Base-by-base conservation (phyloP, 2,888 invertebrate genomes). In the Lobophora halterata region DNA sequence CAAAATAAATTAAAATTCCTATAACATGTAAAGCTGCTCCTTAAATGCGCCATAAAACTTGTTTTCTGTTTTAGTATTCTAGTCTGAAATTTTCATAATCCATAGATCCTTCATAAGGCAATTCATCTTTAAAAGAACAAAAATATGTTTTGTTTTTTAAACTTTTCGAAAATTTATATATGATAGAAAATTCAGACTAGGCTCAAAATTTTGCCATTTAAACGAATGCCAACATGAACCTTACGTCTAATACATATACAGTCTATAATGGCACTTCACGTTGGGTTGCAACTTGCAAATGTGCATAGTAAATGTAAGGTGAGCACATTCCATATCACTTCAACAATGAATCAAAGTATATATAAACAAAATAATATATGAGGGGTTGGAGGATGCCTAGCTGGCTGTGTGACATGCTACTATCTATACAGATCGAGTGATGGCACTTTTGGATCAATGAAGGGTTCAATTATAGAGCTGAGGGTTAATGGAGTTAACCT, bases 301-400 rank as follows among this genome's bases (percentile, higher is more conserved):
- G 52, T 52, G 52, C 49, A 21, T 33, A 39, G 42, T 41, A 35
- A 44, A 79, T 77, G 74, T 74, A 64, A 64, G 70, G 80, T 82
- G 61, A 41, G 26, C 27, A 64, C 60, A 44, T 61, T 68, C 29
- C 26, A 8, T 30, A 41, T 10, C 41, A 44, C 19, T 48, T 42
- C 34, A 31, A 52, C 43, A 49, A 52, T 46, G 43, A 50, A 33
- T 30, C 29, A 36, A 12, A 26, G 37, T n/a, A 48, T 32, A 76
- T 70, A 77, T 33, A 75, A 69, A 79, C 17, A 74, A 68, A 78
- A 73, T 62, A 64, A 53, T 58, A 68, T 72, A 81, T 79, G 81
- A 76, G 80, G 87, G 88, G 89, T 89, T 89, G 89, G 89, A 89
- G 89, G 89, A 87, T 77, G 86, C 88, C 89, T 88, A 79, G 79